These are phyloP conservation scores for Acleris sparsana DNA, from an alignment of 2,888 invertebrate genomes.

Conservation along the genomic window DNA sequence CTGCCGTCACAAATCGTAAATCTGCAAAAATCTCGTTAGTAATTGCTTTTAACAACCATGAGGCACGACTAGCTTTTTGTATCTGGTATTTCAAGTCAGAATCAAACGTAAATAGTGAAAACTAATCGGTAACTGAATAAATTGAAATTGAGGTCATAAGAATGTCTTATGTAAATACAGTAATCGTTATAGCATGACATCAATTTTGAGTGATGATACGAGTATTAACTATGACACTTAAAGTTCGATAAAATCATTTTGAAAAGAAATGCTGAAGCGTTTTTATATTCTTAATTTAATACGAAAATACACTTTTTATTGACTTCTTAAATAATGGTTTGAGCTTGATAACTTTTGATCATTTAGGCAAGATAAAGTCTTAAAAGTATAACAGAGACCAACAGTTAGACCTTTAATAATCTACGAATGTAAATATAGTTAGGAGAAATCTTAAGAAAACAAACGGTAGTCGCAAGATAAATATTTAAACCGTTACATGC, in stretches of 20 bases:
- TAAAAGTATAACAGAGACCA: no score
- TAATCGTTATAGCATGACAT: background rate
- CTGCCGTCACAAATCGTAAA: slow-evolving; percentile 18
- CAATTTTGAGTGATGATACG: no score
- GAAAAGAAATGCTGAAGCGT: no score
- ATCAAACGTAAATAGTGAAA: no score
- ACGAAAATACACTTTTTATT: background rate
- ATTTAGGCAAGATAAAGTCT: background rate
- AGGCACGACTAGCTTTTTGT: no score
- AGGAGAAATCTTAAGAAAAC: slow-evolving; percentile 29
- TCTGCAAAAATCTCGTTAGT: background rate
- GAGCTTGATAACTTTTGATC: no score
- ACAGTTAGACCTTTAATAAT: no score
- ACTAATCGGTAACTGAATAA: no score
- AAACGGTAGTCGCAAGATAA: slow-evolving; percentile 19
- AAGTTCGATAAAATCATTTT: no score
- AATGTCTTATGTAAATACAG: slow-evolving; percentile 1
- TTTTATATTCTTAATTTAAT: no score
- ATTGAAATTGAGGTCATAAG: background rate
- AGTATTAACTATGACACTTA: no score
- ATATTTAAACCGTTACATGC: slow-evolving; percentile 24
- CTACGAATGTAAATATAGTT: background rate
- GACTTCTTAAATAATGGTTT: background rate
- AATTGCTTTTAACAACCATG: background rate
- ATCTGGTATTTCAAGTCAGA: no score